Evolutionary conservation across 2,113 vertebrate genomes (phyloP).

Genomic region (Furnarius figulus): DNA sequence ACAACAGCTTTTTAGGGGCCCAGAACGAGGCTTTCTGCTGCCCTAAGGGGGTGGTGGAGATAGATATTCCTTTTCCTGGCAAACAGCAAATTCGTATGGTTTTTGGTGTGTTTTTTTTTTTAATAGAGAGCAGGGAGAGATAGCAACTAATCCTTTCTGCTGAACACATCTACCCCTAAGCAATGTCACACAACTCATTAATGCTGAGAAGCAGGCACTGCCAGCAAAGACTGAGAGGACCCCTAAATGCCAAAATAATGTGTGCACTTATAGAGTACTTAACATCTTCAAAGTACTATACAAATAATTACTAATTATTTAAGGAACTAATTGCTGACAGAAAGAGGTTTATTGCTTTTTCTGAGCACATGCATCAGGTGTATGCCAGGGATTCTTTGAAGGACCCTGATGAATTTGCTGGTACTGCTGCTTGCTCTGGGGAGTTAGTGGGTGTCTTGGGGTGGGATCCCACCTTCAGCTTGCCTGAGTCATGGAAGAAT

Average conservation of each 20-base stretch:
- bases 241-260: neutral
- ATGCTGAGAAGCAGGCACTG: neutral
- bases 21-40: neutral
- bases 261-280: neutral
- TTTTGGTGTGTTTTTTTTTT: neutral
- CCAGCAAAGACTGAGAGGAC: neutral
- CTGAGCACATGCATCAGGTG: neutral
- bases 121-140: neutral
- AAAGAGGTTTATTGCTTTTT: neutral
- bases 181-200: neutral
- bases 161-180: neutral
- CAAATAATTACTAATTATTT: conserved; percentile 27
- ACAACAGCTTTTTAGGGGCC: neutral
- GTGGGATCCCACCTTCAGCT: neutral
- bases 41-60: neutral
- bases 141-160: neutral
- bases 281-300: neutral
- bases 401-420: neutral
- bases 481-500: neutral
- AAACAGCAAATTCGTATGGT: neutral
- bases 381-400: neutral
- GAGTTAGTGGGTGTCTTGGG: neutral
- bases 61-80: neutral
- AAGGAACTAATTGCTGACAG: neutral
- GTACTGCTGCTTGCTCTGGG: neutral